Evolutionary conservation across 2,888 invertebrate genomes (phyloP).

Genomic region (Ophion ellenae): DNA sequence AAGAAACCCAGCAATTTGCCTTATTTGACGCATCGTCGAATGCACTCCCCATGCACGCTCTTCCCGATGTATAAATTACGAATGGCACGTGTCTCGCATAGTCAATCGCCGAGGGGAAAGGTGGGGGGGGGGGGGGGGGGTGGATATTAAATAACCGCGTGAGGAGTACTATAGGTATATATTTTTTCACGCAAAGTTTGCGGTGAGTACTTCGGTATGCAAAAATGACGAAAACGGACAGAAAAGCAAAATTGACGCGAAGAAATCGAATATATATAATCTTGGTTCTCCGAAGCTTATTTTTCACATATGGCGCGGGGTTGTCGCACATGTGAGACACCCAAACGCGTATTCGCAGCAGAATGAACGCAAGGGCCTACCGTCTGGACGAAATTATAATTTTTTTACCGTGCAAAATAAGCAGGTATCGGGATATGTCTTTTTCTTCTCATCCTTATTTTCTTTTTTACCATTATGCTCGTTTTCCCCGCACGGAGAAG

Average conservation of each 20-base stretch:
- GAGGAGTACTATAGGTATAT: background rate
- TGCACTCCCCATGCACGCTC: background rate
- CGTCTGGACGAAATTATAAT: conserved; percentile 39
- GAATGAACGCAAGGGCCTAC: conserved; percentile 25
- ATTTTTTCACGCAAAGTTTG: conserved; percentile 36
- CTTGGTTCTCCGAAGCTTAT: conserved; percentile 28
- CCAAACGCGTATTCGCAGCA: conserved; percentile 10
- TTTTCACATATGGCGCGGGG: conserved; percentile 47
- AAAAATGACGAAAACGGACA: conserved; percentile 15
- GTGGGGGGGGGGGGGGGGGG: conserved; percentile 27
- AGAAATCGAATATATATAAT: conserved; percentile 39
- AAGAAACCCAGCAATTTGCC: conserved; percentile 14
- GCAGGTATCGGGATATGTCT: background rate
- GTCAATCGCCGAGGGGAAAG: conserved; percentile 11
- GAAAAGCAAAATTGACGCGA: conserved; percentile 33
- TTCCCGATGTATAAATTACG: conserved; percentile 30
- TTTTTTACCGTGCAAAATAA: background rate
- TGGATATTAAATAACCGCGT: conserved; percentile 31
- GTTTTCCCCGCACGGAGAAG: background rate
- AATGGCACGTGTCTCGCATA: conserved; percentile 25
- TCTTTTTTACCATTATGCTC: background rate
- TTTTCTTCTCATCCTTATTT: background rate
- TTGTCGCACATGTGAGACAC: conserved; percentile 45
- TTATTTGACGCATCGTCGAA: conserved; percentile 21
- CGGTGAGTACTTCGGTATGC: conserved; percentile 14